Conservation (phyloP, 1,140 invertebrate genomes). For the Leptopilina boulardi region DNA sequence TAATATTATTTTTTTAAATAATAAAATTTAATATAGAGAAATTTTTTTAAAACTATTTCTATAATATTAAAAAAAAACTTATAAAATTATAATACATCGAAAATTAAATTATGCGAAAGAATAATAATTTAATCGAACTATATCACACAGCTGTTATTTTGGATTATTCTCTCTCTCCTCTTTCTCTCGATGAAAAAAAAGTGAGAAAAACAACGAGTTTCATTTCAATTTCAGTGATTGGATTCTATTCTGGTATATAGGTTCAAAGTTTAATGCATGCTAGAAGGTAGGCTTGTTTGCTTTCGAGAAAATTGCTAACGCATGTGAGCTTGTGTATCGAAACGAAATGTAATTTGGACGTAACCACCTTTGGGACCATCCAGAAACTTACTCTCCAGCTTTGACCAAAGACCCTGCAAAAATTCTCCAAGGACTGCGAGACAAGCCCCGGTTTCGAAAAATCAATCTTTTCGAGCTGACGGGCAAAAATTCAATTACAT, state of each 20-base stretch:
- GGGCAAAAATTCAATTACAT: conserved; percentile 1
- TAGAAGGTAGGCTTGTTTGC: conserved; percentile 16
- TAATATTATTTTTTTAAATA: too few relatives aligned
- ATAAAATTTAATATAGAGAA: too few relatives aligned
- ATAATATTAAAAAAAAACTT: too few relatives aligned
- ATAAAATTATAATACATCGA: too few relatives aligned
- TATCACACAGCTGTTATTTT: too few relatives aligned
- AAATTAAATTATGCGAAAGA: too few relatives aligned
- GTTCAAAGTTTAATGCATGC: conserved; percentile 9
- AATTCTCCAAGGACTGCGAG: background rate
- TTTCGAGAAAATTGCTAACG: conserved; percentile 13
- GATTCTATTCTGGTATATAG: background rate
- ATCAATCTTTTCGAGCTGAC: background rate
- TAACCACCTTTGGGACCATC: conserved; percentile 2
- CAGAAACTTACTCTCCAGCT: conserved; percentile 3
- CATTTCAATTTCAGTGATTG: conserved; percentile 5
- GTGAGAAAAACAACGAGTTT: background rate
- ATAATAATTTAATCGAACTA: too few relatives aligned
- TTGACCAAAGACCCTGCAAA: background rate
- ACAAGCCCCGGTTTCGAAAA: background rate
- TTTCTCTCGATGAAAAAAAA: background rate
- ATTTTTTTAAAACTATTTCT: background rate
- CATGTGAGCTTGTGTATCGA: conserved; percentile 8
- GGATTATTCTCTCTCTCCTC: too few relatives aligned
- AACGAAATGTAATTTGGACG: conserved; percentile 9